These are phyloP conservation scores for Trachelus tabidus DNA, from an alignment of 2,888 invertebrate genomes.

Conservation along the genomic window DNA sequence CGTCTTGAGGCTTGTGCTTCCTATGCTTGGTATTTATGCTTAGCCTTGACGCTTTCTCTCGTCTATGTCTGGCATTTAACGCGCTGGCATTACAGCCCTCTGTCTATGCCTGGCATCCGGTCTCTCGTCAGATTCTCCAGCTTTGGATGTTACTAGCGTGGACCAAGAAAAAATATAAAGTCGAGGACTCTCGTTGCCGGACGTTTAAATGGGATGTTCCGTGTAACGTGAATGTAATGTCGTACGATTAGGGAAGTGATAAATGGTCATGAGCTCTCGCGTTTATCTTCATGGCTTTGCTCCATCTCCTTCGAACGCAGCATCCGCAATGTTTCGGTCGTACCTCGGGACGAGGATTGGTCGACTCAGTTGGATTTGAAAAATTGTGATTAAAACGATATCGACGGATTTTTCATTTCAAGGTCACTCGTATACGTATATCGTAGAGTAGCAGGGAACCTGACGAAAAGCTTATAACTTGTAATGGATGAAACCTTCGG, in stretches of 20 bases:
- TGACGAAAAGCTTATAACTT: neutral
- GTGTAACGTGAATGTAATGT: neutral
- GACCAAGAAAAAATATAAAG: neutral
- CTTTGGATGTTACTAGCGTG: neutral
- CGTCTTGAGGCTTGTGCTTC: neutral
- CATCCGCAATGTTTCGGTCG: neutral
- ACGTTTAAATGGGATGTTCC: neutral
- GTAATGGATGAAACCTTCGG: neutral
- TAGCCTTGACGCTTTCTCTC: neutral
- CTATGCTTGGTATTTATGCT: neutral
- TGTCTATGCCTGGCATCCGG: neutral
- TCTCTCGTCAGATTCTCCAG: neutral
- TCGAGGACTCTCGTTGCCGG: neutral
- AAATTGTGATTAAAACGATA: neutral
- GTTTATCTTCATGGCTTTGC: neutral
- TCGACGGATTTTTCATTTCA: neutral
- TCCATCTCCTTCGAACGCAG: neutral
- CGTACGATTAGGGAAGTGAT: neutral
- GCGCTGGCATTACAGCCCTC: neutral
- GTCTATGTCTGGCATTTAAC: neutral
- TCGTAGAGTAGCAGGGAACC: neutral
- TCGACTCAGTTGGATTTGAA: neutral
- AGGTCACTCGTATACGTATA: neutral
- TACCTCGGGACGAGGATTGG: neutral
- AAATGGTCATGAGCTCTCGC: neutral